phyloP scores from a whole-genome alignment of 2,113 vertebrate species.

The Brachyhypopomus occidentalis region DNA sequence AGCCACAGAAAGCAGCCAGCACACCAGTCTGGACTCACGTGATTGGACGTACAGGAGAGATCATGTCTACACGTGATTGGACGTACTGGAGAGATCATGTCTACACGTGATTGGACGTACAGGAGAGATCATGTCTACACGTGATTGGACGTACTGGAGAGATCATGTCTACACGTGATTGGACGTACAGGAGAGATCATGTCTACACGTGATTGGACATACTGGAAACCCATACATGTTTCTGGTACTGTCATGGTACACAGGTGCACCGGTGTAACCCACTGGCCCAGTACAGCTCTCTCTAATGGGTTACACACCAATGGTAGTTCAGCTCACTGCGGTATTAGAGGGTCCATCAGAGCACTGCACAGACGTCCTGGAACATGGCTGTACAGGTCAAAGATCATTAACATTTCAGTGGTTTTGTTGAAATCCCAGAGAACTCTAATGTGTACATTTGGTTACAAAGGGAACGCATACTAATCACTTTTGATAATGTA shows the following conservation, averaged over 20 bases:
- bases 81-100: too few species aligned
- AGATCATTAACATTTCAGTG: conserved; percentile 35
- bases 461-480: too few species aligned
- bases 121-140: not conserved
- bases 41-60: not conserved
- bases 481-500: too few species aligned
- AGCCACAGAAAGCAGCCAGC: not conserved
- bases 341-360: too few species aligned
- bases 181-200: not conserved
- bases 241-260: too few species aligned
- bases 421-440: conserved; percentile 43
- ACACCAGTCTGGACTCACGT: not conserved
- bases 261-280: too few species aligned
- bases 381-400: not conserved
- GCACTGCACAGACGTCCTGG: not conserved
- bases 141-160: not conserved
- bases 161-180: too few species aligned
- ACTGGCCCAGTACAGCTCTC: too few species aligned
- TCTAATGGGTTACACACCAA: too few species aligned
- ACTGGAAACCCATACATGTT: too few species aligned
- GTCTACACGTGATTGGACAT: not conserved
- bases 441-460: not conserved
- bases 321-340: too few species aligned
- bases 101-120: not conserved
- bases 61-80: not conserved